Conservation (phyloP, 2,888 invertebrate genomes). For the Drepanosiphum platanoidis region DNA sequence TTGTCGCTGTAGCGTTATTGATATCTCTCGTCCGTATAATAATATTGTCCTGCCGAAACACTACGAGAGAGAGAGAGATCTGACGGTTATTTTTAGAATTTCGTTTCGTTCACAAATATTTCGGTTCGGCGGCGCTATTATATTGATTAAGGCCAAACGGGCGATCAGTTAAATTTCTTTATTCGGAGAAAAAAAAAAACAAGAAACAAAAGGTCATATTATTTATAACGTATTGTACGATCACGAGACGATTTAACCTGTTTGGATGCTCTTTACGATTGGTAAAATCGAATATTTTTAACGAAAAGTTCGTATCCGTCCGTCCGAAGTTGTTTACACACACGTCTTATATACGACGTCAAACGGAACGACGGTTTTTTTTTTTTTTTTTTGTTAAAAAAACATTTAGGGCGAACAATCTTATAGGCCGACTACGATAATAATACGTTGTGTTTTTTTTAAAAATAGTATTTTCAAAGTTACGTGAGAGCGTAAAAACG, state of each 20-base stretch:
- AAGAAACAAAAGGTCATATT: background rate
- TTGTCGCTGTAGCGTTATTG: too few species aligned
- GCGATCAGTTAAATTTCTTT: background rate
- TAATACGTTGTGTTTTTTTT: background rate
- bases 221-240: background rate
- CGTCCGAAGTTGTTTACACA: background rate
- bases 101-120: background rate
- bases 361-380: background rate
- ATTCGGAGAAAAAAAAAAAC: background rate
- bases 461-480: background rate
- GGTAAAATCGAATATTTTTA: background rate
- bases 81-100: background rate
- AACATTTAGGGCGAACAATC: background rate
- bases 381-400: too few species aligned
- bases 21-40: too few species aligned
- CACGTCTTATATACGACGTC: too few species aligned
- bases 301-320: background rate
- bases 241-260: slow-evolving; percentile 2
- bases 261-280: background rate
- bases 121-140: background rate
- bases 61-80: too few species aligned
- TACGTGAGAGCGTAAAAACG: background rate
- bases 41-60: too few species aligned
- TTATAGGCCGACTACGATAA: slow-evolving; percentile 4
- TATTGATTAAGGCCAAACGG: background rate